These are phyloP conservation scores for Patella depressa DNA, from an alignment of 2,888 invertebrate species.

Conservation along the genomic window DNA sequence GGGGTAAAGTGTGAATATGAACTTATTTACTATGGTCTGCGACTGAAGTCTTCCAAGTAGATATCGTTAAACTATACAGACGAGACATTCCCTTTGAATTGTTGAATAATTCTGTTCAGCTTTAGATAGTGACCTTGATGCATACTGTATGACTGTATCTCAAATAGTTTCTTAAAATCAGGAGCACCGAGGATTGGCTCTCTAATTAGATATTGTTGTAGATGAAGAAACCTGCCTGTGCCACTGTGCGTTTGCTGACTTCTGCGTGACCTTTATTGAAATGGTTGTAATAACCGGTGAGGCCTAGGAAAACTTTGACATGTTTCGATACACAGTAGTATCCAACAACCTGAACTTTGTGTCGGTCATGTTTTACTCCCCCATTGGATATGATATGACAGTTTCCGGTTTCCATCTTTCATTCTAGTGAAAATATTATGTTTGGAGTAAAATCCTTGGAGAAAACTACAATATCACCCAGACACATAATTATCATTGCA, in stretches of 20 bases:
- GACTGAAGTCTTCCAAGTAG: slow-evolving; percentile 13
- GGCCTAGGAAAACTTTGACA: slow-evolving; percentile 17
- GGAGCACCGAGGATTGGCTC: slow-evolving; percentile 16
- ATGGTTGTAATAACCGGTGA: slow-evolving; percentile 16
- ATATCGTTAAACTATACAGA: slow-evolving; percentile 15
- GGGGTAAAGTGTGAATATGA: too few relatives aligned
- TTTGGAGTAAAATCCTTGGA: background rate
- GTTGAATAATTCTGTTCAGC: slow-evolving; percentile 26
- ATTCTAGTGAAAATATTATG: slow-evolving; percentile 6
- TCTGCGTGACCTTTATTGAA: slow-evolving; percentile 18
- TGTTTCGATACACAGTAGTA: slow-evolving; percentile 12
- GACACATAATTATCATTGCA: background rate
- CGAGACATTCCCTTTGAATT: slow-evolving; percentile 23
- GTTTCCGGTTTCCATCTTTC: slow-evolving; percentile 15
- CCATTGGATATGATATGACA: slow-evolving; percentile 19
- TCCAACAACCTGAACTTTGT: slow-evolving; percentile 15
- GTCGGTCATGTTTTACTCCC: slow-evolving; percentile 5
- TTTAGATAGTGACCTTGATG: slow-evolving; percentile 13
- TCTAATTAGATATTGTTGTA: slow-evolving; percentile 1
- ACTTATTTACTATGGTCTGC: too few relatives aligned
- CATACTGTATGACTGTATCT: slow-evolving; percentile 22
- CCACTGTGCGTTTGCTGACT: slow-evolving; percentile 16
- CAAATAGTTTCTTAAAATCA: slow-evolving; percentile 6
- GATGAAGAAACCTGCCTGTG: slow-evolving; percentile 8
- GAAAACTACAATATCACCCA: background rate